Evolutionary conservation across 2,888 invertebrate species (phyloP).

Genomic region (Mythimna ferrago): DNA sequence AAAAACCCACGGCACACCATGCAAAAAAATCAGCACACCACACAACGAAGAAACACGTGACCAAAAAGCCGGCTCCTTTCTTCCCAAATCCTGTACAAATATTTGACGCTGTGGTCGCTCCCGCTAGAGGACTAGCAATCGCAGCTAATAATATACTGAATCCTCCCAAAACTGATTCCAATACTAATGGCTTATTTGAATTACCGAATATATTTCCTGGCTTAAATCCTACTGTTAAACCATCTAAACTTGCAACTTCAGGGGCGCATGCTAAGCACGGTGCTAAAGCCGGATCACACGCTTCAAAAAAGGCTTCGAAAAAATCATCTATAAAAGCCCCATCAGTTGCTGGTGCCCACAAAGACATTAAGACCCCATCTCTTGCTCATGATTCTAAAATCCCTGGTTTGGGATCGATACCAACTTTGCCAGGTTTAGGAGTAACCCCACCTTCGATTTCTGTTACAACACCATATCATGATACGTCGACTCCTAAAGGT

Average conservation of each 20-base stretch:
- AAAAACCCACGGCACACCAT: neutral
- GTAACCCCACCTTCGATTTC: neutral
- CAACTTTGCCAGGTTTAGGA: slow-evolving; percentile 3
- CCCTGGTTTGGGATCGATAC: neutral
- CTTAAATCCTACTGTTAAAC: neutral
- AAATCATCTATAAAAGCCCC: neutral
- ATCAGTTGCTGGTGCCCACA: neutral
- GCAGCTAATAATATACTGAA: neutral
- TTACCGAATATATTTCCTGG: slow-evolving; percentile 1
- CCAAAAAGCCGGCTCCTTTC: neutral
- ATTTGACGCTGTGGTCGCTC: neutral
- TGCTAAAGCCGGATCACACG: neutral
- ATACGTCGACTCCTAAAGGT: neutral
- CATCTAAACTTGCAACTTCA: neutral
- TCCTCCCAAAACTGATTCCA: neutral
- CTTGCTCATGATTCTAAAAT: neutral
- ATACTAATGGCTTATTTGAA: neutral
- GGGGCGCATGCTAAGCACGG: neutral
- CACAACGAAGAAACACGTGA: neutral
- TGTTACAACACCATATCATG: neutral
- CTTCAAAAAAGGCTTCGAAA: too few relatives aligned
- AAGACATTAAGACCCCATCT: neutral
- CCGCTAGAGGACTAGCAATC: neutral
- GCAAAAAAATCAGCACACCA: neutral
- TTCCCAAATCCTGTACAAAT: neutral